Evolutionary conservation across 2,797 vertebrate genomes (phyloP).

Genomic region (Apogon talboti): DNA sequence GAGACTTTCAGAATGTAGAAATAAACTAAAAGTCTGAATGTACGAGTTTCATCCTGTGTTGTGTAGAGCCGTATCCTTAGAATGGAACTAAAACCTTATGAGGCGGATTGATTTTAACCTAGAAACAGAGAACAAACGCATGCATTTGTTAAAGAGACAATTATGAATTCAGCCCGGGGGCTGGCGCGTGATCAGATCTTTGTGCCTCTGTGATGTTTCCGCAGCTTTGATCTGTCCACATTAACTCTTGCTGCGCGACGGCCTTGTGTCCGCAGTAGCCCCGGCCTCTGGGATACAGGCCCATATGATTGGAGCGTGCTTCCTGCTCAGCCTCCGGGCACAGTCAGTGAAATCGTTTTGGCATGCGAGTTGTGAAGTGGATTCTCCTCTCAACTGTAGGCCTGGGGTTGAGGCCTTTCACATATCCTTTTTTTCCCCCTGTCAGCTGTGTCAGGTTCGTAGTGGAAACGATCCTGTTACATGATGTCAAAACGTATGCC

Average conservation of each 20-base stretch:
- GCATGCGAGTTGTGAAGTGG: constrained; percentile 55
- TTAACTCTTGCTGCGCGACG: constrained; percentile 63
- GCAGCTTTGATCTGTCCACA: constrained; percentile 68
- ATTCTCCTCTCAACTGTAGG: constrained; percentile 29
- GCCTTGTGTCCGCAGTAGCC: constrained; percentile 30
- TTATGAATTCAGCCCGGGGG: constrained; percentile 66
- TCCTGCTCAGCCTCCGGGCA: constrained; percentile 55
- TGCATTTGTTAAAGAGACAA: constrained; percentile 66
- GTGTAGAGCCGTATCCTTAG: neutral
- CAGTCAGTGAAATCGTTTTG: constrained; percentile 64
- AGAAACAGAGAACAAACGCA: constrained; percentile 55
- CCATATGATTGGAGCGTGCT: constrained; percentile 42
- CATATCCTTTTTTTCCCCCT: constrained; percentile 5
- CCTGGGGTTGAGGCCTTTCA: constrained; percentile 18
- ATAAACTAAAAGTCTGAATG: neutral
- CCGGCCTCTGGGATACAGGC: constrained; percentile 11
- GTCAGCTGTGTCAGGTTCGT: constrained; percentile 17
- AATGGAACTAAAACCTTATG: constrained; percentile 24
- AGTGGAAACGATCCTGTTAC: neutral
- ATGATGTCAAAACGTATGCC: neutral
- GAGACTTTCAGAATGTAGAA: neutral
- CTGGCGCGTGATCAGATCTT: constrained; percentile 64
- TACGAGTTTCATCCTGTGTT: constrained; percentile 10
- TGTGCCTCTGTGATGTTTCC: constrained; percentile 71
- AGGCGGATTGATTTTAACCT: constrained; percentile 53